Conservation (phyloP, 2,797 vertebrate species). For the Scleropages formosus region DNA sequence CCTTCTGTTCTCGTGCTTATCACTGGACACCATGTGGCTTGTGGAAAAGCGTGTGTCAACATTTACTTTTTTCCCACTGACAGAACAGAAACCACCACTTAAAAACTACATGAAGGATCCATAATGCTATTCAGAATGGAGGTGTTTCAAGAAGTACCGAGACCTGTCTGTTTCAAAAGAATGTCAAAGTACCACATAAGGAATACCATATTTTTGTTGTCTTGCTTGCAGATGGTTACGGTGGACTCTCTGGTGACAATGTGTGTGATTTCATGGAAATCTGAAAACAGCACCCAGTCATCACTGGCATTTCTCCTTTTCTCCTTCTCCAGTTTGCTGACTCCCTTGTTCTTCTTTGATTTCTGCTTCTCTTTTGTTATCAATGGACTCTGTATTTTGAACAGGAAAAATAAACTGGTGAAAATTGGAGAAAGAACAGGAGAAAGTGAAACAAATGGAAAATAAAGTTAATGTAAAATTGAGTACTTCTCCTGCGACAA, state of each 20-base stretch:
- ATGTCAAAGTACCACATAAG: not conserved
- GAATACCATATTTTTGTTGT: conserved; percentile 92
- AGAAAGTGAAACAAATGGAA: not conserved
- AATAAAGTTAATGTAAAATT: no score
- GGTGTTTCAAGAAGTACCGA: not conserved
- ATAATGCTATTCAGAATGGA: no score
- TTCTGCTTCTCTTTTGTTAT: conserved; percentile 79
- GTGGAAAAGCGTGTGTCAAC: not conserved
- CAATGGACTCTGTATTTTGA: conserved; percentile 57
- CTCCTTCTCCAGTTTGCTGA: conserved; percentile 72
- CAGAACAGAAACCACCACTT: no score
- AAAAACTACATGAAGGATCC: not conserved
- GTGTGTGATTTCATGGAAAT: conserved; percentile 95
- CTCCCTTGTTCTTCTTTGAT: conserved; percentile 77
- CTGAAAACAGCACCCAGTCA: conserved; percentile 81
- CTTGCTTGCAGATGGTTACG: conserved; percentile 88
- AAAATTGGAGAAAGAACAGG: not conserved
- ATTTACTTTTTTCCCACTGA: not conserved
- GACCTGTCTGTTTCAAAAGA: not conserved
- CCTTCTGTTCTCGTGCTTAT: not conserved
- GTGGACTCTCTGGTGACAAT: conserved; percentile 80
- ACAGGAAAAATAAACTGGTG: not conserved
- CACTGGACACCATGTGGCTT: not conserved
- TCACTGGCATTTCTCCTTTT: conserved; percentile 63
- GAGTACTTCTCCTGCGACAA: no score